Percentiles rank a stretch among this genome's conserved stretches.
phyloP scores from a whole-genome alignment of 2,113 vertebrate species.

The Hippocampus guttulatus region DNA sequence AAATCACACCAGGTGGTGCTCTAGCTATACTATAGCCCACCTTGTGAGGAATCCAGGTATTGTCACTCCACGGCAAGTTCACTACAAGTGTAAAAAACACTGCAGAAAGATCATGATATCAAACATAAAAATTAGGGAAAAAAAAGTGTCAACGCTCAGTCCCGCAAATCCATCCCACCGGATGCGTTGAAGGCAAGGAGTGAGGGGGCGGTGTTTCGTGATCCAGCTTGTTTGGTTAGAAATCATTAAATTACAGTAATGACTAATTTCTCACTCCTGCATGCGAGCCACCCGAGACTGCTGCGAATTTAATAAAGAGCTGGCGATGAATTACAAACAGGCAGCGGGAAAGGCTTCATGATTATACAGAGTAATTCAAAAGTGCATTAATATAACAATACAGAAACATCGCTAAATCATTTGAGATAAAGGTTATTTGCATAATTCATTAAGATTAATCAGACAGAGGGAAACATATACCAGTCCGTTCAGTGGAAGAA shows the following conservation, averaged over 20 bases:
- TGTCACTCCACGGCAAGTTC: no score
- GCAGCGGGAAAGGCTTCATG: conserved; percentile 57
- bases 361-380: conserved; percentile 75
- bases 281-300: conserved; percentile 68
- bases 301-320: conserved; percentile 75
- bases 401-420: conserved; percentile 76
- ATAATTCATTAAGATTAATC: conserved; percentile 82
- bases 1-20: no score
- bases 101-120: conserved; percentile 58
- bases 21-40: no score
- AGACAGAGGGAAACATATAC: conserved; percentile 62
- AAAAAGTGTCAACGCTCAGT: conserved; percentile 52
- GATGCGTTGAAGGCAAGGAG: conserved; percentile 34
- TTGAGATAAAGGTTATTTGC: conserved; percentile 77
- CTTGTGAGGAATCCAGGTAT: no score
- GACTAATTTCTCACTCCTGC: conserved; percentile 77
- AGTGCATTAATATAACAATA: conserved; percentile 80
- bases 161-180: conserved; percentile 62
- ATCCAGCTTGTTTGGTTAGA: conserved; percentile 73
- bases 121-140: conserved; percentile 72
- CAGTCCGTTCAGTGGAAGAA: conserved; percentile 56
- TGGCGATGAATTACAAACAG: conserved; percentile 72
- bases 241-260: conserved; percentile 81
- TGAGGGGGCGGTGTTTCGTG: conserved; percentile 46
- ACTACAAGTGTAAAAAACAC: conserved; percentile 7